Base-by-base conservation (phyloP, 2,797 vertebrate species). In the Neosilurus mollespiculum region DNA sequence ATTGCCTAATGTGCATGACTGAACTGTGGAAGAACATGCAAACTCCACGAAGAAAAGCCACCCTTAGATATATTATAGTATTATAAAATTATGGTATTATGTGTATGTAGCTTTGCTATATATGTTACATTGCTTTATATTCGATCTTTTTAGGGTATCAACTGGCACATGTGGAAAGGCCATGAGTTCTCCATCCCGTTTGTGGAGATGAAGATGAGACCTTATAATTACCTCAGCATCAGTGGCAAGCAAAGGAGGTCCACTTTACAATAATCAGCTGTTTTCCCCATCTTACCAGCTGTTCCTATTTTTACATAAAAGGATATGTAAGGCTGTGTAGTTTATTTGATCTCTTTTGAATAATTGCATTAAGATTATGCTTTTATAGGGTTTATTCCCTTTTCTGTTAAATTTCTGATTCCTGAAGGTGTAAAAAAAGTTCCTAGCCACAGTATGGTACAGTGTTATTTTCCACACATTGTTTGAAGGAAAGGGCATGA, bases 131-230 rank as follows among this genome's bases (percentile, higher is more conserved):
- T 18, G 4, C 34, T 73, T 76, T 7, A 26, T 30, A 67, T 56
- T n/a, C 64, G 22, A 56, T 58, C 22, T 66, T 30, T 78, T 65
- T 90, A 99, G 98, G 98, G 98, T 1, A 99, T 99, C 91, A 99
- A 99, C 94, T 99, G 98, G 98, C 98, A 98, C 91, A 97, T 98
- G 30, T 99, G 98, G 98, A 99, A 99, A 94, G 98, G 98, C 86
- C 98, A 99, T 0, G 98, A 99, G 91, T 98, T 98, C 93, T 99
- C 98, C 85, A 98, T 99, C 84, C 98, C 98, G 18, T 98, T 97
- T 1, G 97, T 99, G 92, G 98, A 99, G 94, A 99, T 99, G 98
- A 99, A 99, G 94, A 97, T 96, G 93, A 94, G 98, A 84, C 97
- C 98, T 14, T 98, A 96, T 89, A 98, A 93, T 93, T 98, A 96